phyloP scores from a whole-genome alignment of 92 coral and sea anemone genomes.

The Montipora capitata region DNA sequence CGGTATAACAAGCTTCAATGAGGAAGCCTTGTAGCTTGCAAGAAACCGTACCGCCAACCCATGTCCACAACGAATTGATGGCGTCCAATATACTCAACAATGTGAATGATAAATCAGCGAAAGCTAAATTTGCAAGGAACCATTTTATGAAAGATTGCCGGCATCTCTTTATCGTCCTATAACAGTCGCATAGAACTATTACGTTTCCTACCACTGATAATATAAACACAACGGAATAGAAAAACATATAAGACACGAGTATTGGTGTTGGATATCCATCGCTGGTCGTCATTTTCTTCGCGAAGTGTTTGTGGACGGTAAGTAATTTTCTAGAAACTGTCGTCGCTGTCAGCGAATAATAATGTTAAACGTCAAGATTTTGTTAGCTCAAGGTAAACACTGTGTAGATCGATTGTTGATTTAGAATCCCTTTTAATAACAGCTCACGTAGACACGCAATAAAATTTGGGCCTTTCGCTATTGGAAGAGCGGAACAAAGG shows the following conservation, averaged over 20 bases:
- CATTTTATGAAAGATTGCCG: slow-evolving; percentile 7
- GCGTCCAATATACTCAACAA: slow-evolving; percentile 29
- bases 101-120: slow-evolving; percentile 48
- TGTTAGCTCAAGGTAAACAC: too few relatives aligned
- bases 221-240: background rate
- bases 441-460: too few relatives aligned
- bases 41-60: slow-evolving; percentile 56
- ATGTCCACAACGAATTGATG: slow-evolving; percentile 31
- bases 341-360: too few relatives aligned
- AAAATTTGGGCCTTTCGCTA: too few relatives aligned
- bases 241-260: background rate
- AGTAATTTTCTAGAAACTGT: too few relatives aligned
- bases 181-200: slow-evolving; percentile 22
- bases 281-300: background rate
- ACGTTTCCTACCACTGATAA: slow-evolving; percentile 13
- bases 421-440: too few relatives aligned
- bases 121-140: slow-evolving; percentile 53
- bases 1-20: slow-evolving; percentile 56
- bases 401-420: too few relatives aligned
- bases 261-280: background rate
- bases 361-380: too few relatives aligned
- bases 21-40: slow-evolving; percentile 57
- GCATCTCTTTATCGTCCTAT: slow-evolving; percentile 3
- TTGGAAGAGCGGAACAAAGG: too few relatives aligned
- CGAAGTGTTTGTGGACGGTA: background rate